Evolutionary conservation across 1,140 invertebrate species (phyloP).

Genomic region (Zaprionus ornatus): DNA sequence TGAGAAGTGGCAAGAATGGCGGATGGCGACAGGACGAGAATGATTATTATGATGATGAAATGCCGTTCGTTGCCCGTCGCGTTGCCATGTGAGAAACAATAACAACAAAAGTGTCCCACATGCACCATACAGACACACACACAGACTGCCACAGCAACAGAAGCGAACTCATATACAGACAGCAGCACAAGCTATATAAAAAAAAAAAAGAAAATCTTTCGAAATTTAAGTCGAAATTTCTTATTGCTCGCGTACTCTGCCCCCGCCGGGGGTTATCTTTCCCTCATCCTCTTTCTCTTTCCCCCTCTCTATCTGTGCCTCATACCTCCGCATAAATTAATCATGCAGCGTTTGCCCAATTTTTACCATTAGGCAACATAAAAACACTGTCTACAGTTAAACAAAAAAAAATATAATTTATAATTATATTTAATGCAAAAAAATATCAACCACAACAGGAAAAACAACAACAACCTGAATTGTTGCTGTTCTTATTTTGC

Average conservation of each 20-base stretch:
- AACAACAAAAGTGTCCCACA: constrained; percentile 51
- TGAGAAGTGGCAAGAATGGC: background rate
- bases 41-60: constrained; percentile 51
- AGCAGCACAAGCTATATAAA: constrained; percentile 21
- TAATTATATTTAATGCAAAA: constrained; percentile 10
- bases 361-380: constrained; percentile 59
- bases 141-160: constrained; percentile 1
- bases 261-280: background rate
- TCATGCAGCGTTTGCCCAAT: constrained; percentile 56
- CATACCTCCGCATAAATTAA: constrained; percentile 14
- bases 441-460: background rate
- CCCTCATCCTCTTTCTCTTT: constrained; percentile 1
- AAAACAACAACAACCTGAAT: constrained; percentile 5
- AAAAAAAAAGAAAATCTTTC: constrained; percentile 19
- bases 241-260: constrained; percentile 1
- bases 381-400: constrained; percentile 61
- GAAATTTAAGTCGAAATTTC: constrained; percentile 64
- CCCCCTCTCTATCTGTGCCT: background rate
- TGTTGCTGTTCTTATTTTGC: background rate
- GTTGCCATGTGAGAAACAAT: constrained; percentile 53
- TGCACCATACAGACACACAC: constrained; percentile 59
- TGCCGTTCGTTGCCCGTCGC: constrained; percentile 11
- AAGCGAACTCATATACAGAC: constrained; percentile 1
- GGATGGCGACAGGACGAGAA: constrained; percentile 37
- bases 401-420: constrained; percentile 7